These are phyloP conservation scores for Wiebesia pumilae DNA, from an alignment of 1,140 invertebrate genomes.

Conservation along the genomic window DNA sequence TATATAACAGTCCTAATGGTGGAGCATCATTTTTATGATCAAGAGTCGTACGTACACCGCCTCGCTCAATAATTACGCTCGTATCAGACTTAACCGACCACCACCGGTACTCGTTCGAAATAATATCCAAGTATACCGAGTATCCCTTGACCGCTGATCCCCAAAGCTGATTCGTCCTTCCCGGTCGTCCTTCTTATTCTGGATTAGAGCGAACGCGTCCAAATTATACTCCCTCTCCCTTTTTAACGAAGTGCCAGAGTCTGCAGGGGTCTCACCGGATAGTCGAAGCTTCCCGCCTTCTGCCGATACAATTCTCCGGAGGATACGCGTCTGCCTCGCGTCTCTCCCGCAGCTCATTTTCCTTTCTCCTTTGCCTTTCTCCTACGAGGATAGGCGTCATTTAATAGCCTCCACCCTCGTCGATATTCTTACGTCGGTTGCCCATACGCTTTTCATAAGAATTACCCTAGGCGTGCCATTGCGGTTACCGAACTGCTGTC, in stretches of 20 bases:
- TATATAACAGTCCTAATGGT: too few species aligned
- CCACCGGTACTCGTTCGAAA: background rate
- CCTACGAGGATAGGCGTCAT: background rate
- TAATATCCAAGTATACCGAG: background rate
- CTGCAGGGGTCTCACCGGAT: too few species aligned
- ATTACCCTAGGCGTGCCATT: background rate
- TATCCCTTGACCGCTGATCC: too few species aligned
- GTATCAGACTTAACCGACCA: background rate
- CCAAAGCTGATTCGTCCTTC: too few species aligned
- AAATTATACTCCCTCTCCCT: background rate
- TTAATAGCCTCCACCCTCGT: background rate
- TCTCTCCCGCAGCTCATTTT: background rate
- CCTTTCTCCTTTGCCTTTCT: background rate
- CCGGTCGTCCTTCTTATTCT: too few species aligned
- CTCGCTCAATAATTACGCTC: too few species aligned
- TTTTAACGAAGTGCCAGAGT: too few species aligned
- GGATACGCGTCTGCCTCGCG: background rate
- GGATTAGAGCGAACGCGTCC: background rate
- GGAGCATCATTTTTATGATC: too few species aligned
- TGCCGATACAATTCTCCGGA: background rate
- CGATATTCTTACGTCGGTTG: background rate
- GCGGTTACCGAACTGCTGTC: background rate
- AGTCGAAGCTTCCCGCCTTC: too few species aligned
- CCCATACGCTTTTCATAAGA: background rate
- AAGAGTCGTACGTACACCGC: too few species aligned